Conservation (phyloP, 2,888 invertebrate species). For the Dermolepida albohirtum region DNA sequence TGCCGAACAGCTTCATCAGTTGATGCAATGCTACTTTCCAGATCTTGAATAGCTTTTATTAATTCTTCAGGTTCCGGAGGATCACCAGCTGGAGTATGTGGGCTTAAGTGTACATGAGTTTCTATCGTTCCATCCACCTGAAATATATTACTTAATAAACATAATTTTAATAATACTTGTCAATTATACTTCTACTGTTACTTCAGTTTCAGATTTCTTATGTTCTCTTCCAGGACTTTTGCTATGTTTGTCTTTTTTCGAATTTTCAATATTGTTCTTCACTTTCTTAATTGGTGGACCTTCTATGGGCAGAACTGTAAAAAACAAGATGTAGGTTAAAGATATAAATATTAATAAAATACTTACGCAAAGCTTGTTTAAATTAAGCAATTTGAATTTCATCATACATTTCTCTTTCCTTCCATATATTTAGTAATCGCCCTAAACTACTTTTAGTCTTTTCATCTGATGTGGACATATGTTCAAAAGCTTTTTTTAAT, state of each 20-base stretch:
- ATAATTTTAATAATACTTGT: constrained; percentile 13
- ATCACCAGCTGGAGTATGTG: constrained; percentile 83
- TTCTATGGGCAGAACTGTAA: constrained; percentile 63
- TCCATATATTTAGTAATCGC: constrained; percentile 91
- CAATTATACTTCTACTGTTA: constrained; percentile 58
- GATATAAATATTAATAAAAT: constrained; percentile 18
- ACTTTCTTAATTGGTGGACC: constrained; percentile 67
- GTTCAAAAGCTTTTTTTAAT: constrained; percentile 84
- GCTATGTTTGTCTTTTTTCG: constrained; percentile 56
- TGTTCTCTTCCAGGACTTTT: constrained; percentile 63
- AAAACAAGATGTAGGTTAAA: constrained; percentile 30
- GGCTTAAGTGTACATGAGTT: constrained; percentile 81
- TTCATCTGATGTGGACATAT: constrained; percentile 82
- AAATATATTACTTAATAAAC: constrained; percentile 47
- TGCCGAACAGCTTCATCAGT: constrained; percentile 94
- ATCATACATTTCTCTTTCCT: constrained; percentile 91
- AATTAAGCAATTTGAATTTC: constrained; percentile 83
- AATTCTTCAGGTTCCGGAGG: constrained; percentile 94
- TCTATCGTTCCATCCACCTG: constrained; percentile 80
- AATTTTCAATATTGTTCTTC: constrained; percentile 59
- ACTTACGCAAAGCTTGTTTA: constrained; percentile 72
- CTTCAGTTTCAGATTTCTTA: constrained; percentile 69
- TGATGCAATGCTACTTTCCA: constrained; percentile 95
- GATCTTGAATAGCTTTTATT: constrained; percentile 83
- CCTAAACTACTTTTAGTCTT: constrained; percentile 85